A percentile compares a stretch with the other conserved stretches of the same genome.
These are phyloP conservation scores for Saturnia pavonia DNA, from an alignment of 2,888 invertebrate genomes.

Conservation along the genomic window DNA sequence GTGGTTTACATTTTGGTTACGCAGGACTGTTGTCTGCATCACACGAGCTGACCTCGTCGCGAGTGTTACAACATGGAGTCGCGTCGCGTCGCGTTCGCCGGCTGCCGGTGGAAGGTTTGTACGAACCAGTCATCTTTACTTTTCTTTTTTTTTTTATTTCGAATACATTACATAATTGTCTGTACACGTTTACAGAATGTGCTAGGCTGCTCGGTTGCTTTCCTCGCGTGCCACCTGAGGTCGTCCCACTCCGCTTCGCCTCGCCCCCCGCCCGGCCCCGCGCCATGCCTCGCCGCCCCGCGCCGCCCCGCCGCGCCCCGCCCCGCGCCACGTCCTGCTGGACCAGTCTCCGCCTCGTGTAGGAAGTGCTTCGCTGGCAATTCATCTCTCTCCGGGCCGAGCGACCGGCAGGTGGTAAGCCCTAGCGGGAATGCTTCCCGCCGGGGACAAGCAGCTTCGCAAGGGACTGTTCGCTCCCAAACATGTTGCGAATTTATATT, in stretches of 20 bases:
- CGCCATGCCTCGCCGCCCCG: not conserved
- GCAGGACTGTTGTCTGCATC: too few species aligned
- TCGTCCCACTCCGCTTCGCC: too few species aligned
- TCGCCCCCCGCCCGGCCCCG: not conserved
- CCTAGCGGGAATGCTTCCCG: constrained; percentile 78
- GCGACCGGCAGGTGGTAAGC: not conserved
- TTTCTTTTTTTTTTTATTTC: too few species aligned
- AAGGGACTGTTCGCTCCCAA: constrained; percentile 83
- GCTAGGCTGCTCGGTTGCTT: not conserved
- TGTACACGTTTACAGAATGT: not conserved
- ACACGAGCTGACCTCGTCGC: too few species aligned
- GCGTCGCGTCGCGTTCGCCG: too few species aligned
- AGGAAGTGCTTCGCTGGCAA: not conserved
- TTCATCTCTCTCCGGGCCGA: constrained; percentile 10
- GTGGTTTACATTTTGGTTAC: too few species aligned
- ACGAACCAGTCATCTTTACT: too few species aligned
- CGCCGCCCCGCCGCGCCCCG: not conserved
- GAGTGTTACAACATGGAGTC: too few species aligned
- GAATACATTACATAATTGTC: too few species aligned
- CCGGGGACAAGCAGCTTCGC: constrained; percentile 83
- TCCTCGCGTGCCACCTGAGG: not conserved
- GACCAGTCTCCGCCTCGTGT: not conserved
- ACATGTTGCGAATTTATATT: constrained; percentile 55
- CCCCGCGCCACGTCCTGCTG: not conserved
- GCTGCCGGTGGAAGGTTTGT: too few species aligned